phyloP scores from a whole-genome alignment of 2,797 vertebrate genomes.

The Aratinga solstitialis region DNA sequence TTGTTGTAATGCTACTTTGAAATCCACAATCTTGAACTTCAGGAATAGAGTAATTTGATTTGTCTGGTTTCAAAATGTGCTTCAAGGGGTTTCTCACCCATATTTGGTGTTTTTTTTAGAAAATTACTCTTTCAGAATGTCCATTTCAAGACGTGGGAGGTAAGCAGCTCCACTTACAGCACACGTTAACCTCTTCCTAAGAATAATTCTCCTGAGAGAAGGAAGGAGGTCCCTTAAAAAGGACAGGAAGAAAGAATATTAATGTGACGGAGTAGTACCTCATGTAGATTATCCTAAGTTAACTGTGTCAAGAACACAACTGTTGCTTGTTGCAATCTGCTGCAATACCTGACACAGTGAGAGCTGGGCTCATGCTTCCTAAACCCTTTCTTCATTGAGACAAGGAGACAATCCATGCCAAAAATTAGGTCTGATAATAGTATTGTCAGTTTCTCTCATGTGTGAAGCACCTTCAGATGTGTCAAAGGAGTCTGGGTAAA shows the following conservation, averaged over 20 bases:
- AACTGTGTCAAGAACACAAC: background rate
- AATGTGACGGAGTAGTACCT: background rate
- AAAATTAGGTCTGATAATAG: background rate
- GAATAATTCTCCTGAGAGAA: background rate
- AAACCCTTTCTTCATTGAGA: background rate
- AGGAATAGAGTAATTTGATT: background rate
- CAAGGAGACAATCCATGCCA: background rate
- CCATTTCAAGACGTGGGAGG: background rate
- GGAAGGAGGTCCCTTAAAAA: background rate
- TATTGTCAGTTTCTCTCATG: background rate
- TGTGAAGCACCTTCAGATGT: background rate
- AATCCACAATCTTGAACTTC: background rate
- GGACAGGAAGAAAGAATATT: background rate
- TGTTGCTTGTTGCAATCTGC: background rate
- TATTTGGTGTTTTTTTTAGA: no score
- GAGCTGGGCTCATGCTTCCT: background rate
- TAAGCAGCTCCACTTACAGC: background rate
- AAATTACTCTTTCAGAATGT: background rate
- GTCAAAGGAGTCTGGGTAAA: background rate
- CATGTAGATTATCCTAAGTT: background rate
- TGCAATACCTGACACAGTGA: background rate
- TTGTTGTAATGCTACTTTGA: background rate
- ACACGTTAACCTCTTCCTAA: background rate
- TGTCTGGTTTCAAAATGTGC: background rate
- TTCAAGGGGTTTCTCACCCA: background rate